phyloP scores from a whole-genome alignment of 2,113 vertebrate genomes.

The Stegastes partitus region DNA sequence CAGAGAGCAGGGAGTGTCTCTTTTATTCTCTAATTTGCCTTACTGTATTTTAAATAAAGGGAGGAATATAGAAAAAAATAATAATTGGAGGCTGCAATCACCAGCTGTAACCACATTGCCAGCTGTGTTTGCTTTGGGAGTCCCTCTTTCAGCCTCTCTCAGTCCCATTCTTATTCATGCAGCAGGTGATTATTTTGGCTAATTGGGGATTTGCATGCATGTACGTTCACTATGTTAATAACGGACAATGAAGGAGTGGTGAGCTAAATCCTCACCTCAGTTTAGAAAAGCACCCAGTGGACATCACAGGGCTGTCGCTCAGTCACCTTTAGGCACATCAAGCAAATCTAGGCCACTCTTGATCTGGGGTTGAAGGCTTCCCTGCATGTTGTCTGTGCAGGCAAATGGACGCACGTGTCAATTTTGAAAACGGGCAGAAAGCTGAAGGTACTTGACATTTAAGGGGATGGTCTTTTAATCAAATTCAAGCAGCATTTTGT shows the following conservation, averaged over 20 bases:
- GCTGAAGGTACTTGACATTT: slow-evolving; percentile 49
- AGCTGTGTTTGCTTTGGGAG: slow-evolving; percentile 24
- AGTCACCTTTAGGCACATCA: slow-evolving; percentile 28
- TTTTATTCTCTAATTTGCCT: slow-evolving; percentile 6
- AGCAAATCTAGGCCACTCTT: slow-evolving; percentile 28
- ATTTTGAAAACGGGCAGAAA: slow-evolving; percentile 12
- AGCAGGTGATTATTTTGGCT: slow-evolving; percentile 35
- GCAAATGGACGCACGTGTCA: neutral
- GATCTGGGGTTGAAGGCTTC: slow-evolving; percentile 13
- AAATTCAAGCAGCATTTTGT: slow-evolving; percentile 25
- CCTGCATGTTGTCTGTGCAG: neutral
- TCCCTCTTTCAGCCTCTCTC: slow-evolving; percentile 4
- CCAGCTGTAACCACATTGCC: neutral
- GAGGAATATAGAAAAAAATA: no score
- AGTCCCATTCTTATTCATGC: slow-evolving; percentile 33
- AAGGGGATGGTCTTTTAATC: slow-evolving; percentile 47
- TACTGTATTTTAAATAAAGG: neutral
- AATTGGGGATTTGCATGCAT: slow-evolving; percentile 53
- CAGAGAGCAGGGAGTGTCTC: neutral
- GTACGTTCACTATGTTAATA: slow-evolving; percentile 35
- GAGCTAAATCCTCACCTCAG: slow-evolving; percentile 16
- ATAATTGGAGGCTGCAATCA: neutral
- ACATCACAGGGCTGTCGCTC: slow-evolving; percentile 14
- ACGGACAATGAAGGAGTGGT: neutral
- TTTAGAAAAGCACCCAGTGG: neutral